Conservation (phyloP, 2,888 invertebrate species). For the Drosophila infuscata region DNA sequence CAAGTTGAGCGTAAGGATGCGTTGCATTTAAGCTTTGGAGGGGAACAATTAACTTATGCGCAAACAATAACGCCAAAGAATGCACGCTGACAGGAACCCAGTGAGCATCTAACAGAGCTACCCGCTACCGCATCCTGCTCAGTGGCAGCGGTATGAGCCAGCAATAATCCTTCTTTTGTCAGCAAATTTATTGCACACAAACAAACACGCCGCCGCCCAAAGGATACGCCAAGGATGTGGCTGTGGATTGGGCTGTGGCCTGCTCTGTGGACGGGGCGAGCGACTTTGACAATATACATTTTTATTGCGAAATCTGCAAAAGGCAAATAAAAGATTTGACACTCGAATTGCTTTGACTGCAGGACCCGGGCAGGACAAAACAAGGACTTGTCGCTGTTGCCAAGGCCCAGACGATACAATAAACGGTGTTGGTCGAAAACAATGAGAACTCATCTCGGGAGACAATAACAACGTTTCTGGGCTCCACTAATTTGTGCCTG, state of each 20-base stretch:
- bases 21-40: slow-evolving; percentile 74
- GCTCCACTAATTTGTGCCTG: slow-evolving; percentile 60
- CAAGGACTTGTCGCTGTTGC: slow-evolving; percentile 25
- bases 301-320: slow-evolving; percentile 84
- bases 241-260: neutral
- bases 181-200: slow-evolving; percentile 83
- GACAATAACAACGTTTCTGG: slow-evolving; percentile 42
- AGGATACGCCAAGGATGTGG: slow-evolving; percentile 50
- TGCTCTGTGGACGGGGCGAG: slow-evolving; percentile 25
- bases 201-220: slow-evolving; percentile 55
- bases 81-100: slow-evolving; percentile 73
- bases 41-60: slow-evolving; percentile 80
- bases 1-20: slow-evolving; percentile 75
- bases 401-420: slow-evolving; percentile 15
- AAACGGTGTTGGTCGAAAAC: slow-evolving; percentile 20
- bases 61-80: slow-evolving; percentile 80
- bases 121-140: slow-evolving; percentile 70
- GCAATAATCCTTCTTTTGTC: slow-evolving; percentile 84
- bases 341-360: slow-evolving; percentile 83
- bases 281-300: slow-evolving; percentile 71
- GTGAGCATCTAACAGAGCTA: slow-evolving; percentile 21
- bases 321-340: slow-evolving; percentile 84
- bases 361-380: slow-evolving; percentile 12
- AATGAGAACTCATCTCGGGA: slow-evolving; percentile 5
- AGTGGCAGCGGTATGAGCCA: slow-evolving; percentile 71